Percentiles rank a stretch among this genome's conserved stretches.
phyloP scores from a whole-genome alignment of 2,797 vertebrate genomes.

The Vipera ursinii region DNA sequence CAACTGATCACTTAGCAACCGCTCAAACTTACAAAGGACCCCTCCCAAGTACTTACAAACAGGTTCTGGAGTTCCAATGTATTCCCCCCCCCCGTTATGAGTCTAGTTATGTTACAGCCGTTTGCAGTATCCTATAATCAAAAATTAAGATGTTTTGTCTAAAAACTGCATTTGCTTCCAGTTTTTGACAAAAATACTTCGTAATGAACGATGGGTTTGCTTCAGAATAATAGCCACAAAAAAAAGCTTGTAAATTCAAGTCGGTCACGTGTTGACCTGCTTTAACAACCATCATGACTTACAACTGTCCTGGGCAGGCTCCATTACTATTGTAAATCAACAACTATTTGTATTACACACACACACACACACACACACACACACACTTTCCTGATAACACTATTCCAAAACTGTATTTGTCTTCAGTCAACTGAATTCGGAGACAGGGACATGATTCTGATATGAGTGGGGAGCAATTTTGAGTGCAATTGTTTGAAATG shows the following conservation, averaged over 20 bases:
- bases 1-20: background rate
- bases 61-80: background rate
- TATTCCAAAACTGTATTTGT: background rate
- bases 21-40: background rate
- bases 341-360: too few relatives aligned
- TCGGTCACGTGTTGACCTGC: too few relatives aligned
- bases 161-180: background rate
- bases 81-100: background rate
- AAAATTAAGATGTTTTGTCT: background rate
- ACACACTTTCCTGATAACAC: too few relatives aligned
- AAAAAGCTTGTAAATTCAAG: background rate
- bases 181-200: background rate
- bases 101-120: background rate
- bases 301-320: background rate
- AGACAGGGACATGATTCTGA: background rate
- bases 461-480: background rate
- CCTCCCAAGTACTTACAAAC: background rate
- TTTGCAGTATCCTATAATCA: background rate
- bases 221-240: background rate
- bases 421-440: background rate
- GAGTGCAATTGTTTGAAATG: background rate
- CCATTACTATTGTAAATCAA: too few relatives aligned
- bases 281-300: background rate
- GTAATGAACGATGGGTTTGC: background rate
- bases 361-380: too few relatives aligned